phyloP scores from a whole-genome alignment of 2,797 vertebrate species.

The Parauchenoglanis ngamensis region DNA sequence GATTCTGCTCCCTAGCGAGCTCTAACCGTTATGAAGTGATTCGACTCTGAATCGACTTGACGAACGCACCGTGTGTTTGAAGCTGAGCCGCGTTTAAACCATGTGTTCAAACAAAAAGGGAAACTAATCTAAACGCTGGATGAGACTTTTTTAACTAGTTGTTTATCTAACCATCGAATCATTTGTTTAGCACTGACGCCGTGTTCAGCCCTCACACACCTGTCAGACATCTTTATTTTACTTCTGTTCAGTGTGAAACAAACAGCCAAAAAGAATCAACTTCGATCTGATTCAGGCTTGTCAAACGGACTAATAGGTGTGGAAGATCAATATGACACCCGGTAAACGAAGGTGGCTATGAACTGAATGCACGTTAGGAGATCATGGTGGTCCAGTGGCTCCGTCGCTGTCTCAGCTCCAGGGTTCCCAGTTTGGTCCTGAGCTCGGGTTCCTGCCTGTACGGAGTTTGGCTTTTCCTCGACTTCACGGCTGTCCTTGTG shows the following conservation, averaged over 20 bases:
- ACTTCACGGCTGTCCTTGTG: too few species aligned
- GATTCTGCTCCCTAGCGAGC: background rate
- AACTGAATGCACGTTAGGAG: background rate
- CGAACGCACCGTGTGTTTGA: too few species aligned
- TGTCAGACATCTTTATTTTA: background rate
- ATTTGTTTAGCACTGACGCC: background rate
- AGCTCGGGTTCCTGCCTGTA: background rate
- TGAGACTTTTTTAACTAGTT: background rate
- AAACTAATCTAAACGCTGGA: background rate
- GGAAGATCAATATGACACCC: background rate
- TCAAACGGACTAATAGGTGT: background rate
- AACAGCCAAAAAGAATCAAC: background rate
- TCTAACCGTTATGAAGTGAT: background rate
- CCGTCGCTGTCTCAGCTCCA: background rate
- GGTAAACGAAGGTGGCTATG: background rate
- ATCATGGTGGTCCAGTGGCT: background rate
- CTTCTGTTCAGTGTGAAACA: background rate
- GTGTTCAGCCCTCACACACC: background rate
- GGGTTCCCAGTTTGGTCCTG: background rate
- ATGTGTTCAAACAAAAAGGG: background rate
- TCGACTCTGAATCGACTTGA: background rate
- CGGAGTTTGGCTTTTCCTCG: background rate
- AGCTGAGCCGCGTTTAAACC: too few species aligned
- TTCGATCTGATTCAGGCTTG: background rate
- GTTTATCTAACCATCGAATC: background rate